Percentiles rank a stretch among this genome's conserved stretches.
Evolutionary conservation across 2,888 invertebrate genomes (phyloP).

Genomic region (Oscheius sp.): DNA sequence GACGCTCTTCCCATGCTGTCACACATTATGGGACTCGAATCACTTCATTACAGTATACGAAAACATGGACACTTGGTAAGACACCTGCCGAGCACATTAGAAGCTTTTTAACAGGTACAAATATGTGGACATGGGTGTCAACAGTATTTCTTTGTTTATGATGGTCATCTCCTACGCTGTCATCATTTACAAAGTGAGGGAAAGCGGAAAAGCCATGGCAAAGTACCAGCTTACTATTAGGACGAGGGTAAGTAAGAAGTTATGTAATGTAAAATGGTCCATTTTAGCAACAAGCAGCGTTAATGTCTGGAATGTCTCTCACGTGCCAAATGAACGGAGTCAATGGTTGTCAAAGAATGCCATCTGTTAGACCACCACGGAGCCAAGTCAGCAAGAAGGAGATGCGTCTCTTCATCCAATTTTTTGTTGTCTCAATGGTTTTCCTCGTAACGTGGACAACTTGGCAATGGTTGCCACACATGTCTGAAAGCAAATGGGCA

Average conservation of each 20-base stretch:
- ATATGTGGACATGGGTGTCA: conserved; percentile 69
- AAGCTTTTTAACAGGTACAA: conserved; percentile 57
- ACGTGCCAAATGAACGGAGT: conserved; percentile 50
- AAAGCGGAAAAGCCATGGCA: conserved; percentile 68
- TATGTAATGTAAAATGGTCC: neutral
- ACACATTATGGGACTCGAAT: conserved; percentile 66
- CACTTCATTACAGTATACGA: conserved; percentile 65
- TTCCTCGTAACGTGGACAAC: conserved; percentile 70
- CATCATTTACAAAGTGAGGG: conserved; percentile 69
- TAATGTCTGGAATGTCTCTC: conserved; percentile 51
- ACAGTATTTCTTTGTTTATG: conserved; percentile 61
- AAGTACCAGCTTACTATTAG: conserved; percentile 67
- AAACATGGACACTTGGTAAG: conserved; percentile 60
- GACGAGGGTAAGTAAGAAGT: conserved; percentile 51
- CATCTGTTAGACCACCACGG: conserved; percentile 63
- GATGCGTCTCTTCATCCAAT: conserved; percentile 70
- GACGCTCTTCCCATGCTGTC: conserved; percentile 68
- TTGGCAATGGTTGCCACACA: conserved; percentile 70
- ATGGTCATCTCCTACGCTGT: conserved; percentile 71
- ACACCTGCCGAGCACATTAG: neutral
- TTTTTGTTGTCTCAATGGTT: conserved; percentile 70
- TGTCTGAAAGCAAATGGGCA: conserved; percentile 66
- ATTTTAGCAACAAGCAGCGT: conserved; percentile 58
- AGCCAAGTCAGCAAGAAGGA: conserved; percentile 69
- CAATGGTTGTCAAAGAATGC: conserved; percentile 54